These are phyloP conservation scores for Octomys mimax DNA, from an alignment of 2,797 vertebrate species.

Conservation along the genomic window DNA sequence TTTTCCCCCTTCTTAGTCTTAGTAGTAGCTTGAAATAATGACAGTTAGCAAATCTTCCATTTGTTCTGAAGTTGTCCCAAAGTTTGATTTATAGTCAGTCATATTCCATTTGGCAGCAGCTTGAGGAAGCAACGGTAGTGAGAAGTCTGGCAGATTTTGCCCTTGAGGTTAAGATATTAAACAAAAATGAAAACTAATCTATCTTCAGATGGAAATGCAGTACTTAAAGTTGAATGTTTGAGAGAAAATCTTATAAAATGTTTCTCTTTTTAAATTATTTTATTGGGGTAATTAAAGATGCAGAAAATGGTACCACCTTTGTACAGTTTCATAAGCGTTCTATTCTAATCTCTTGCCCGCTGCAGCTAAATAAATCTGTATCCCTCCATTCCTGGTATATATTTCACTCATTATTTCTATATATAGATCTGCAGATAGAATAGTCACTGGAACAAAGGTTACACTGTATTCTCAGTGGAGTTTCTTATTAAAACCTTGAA, in stretches of 20 bases:
- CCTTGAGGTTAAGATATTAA: slow-evolving; percentile 76
- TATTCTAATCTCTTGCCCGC: slow-evolving; percentile 43
- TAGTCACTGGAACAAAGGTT: slow-evolving; percentile 67
- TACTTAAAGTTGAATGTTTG: slow-evolving; percentile 61
- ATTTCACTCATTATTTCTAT: slow-evolving; percentile 71
- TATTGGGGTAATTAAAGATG: slow-evolving; percentile 76
- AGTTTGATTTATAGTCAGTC: slow-evolving; percentile 70
- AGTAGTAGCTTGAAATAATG: slow-evolving; percentile 62
- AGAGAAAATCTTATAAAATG: slow-evolving; percentile 57
- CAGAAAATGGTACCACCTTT: slow-evolving; percentile 50
- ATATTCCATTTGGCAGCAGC: slow-evolving; percentile 40
- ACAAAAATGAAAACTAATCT: slow-evolving; percentile 75
- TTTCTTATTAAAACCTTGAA: slow-evolving; percentile 46
- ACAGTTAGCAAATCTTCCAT: slow-evolving; percentile 45
- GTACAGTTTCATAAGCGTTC: slow-evolving; percentile 29
- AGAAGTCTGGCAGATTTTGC: slow-evolving; percentile 64
- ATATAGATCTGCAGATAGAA: slow-evolving; percentile 72
- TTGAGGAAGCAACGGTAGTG: background rate
- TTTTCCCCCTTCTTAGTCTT: slow-evolving; percentile 37
- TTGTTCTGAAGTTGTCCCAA: slow-evolving; percentile 55
- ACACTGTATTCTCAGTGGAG: slow-evolving; percentile 38
- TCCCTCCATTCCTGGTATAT: slow-evolving; percentile 27
- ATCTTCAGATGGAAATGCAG: slow-evolving; percentile 61
- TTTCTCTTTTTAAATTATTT: slow-evolving; percentile 65
- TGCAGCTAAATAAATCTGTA: slow-evolving; percentile 63